A percentile compares a stretch with the other conserved stretches of the same genome.
Evolutionary conservation across 2,797 vertebrate species (phyloP).

Genomic region (Cirrhinus mrigala): DNA sequence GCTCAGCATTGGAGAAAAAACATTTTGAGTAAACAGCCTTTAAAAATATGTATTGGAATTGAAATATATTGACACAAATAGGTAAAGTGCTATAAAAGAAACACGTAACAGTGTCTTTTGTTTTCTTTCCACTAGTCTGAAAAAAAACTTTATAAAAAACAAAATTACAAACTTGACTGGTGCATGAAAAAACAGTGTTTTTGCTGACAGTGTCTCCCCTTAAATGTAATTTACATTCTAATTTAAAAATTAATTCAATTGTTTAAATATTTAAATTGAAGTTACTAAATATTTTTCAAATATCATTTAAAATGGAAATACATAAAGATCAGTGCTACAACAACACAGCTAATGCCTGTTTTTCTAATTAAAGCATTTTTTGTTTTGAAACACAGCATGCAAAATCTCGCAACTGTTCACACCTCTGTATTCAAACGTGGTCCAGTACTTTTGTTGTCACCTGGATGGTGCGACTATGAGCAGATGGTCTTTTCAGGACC

Average conservation of each 20-base stretch:
- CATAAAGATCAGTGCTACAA: background rate
- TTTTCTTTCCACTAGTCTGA: too few relatives aligned
- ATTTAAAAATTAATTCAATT: background rate
- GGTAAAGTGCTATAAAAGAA: too few relatives aligned
- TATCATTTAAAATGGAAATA: background rate
- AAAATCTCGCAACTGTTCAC: background rate
- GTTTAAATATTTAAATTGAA: background rate
- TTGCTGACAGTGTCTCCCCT: too few relatives aligned
- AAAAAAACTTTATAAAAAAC: too few relatives aligned
- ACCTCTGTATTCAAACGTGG: background rate
- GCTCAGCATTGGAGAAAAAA: too few relatives aligned
- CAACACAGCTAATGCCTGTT: background rate
- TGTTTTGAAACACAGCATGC: background rate
- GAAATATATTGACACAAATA: too few relatives aligned
- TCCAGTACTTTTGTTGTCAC: conserved; percentile 7
- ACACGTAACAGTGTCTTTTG: too few relatives aligned
- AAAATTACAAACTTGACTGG: too few relatives aligned
- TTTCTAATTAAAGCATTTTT: background rate
- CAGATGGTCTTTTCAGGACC: background rate
- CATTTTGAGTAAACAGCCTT: too few relatives aligned
- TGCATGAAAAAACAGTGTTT: too few relatives aligned
- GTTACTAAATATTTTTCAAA: background rate
- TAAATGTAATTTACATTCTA: background rate
- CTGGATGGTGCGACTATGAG: background rate
- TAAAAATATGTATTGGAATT: too few relatives aligned